phyloP scores from a whole-genome alignment of 2,113 vertebrate species.

The Speoplatyrhinus poulsoni region DNA sequence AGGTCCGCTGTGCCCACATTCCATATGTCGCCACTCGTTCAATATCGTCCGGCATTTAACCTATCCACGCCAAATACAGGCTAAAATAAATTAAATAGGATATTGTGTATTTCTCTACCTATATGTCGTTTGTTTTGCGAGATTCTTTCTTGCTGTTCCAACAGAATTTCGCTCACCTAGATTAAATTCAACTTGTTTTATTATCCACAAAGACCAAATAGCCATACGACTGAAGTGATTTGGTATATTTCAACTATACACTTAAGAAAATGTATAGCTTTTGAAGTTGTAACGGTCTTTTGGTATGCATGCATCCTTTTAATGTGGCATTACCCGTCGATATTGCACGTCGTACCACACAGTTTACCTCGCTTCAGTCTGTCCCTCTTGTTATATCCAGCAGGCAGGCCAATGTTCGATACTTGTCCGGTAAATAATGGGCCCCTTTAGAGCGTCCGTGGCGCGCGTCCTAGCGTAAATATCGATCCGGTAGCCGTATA shows the following conservation, averaged over 20 bases:
- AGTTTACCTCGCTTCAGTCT: not conserved
- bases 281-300: too few species aligned
- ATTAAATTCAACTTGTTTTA: not conserved
- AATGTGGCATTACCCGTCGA: not conserved
- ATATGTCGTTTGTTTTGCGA: not conserved
- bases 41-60: not conserved
- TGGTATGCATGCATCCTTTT: not conserved
- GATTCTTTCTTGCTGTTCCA: not conserved
- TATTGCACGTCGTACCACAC: conserved; percentile 15
- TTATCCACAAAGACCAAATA: too few species aligned
- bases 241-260: too few species aligned
- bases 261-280: too few species aligned
- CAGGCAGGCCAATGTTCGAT: conserved; percentile 22
- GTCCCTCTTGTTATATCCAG: conserved; percentile 20
- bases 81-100: conserved; percentile 3
- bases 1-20: conserved; percentile 22
- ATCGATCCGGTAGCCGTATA: conserved; percentile 36
- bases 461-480: conserved; percentile 13
- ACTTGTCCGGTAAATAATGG: conserved; percentile 7
- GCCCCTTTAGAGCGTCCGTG: not conserved
- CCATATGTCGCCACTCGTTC: conserved; percentile 29
- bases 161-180: conserved; percentile 20
- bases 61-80: conserved; percentile 12
- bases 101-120: not conserved
- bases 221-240: too few species aligned